Base-by-base conservation (phyloP, 2,113 vertebrate genomes). In the Pan troglodytes region DNA sequence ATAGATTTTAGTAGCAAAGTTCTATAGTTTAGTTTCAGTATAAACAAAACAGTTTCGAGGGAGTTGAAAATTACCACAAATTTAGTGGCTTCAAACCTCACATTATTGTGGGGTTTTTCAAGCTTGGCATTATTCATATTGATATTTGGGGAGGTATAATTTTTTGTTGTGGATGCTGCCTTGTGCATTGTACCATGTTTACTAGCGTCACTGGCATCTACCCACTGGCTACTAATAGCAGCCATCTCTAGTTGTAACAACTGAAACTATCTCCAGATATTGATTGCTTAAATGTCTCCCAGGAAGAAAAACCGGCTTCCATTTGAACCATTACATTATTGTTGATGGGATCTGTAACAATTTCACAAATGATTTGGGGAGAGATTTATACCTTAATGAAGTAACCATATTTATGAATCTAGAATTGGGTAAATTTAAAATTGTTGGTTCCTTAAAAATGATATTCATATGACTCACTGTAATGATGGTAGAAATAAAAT, bases 1-100 rank as follows among this genome's bases (percentile, higher is more conserved):
- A 52, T 87, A 96, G 67, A 76, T 83, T 94, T 96, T 78, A 94
- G 75, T 70, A 73, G 68, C 80, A 78, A 95, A 90, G 68, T 50
- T 91, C 11, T 96, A 18, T 91, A 43, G n/a, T 84, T 94, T 94
- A 88, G n/a, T 96, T 52, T 95, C 52, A 55, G 30, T 90, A 52
- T 80, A 70, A 96, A 30, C 68, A 68, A 86, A 90, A 82, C 40
- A 48, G 7, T 88, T 92, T 59, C 1, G 1, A 57, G 59, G 59
- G 43, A 52, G 25, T 82, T 86, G 57, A 80, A 52, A 92, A 61
- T 73, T n/a, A 89, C 50, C 59, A 73, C 52, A 82, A 18, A 59
- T 70, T 55, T 61, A 80, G 43, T 85, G 64, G 38, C 80, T 96
- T 67, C 20, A 86, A 45, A 52, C 9, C 57, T 55, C 67, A 57